Conservation (phyloP, 37 sponge, comb jelly and placozoan species). For the Hexactinellida sp. region DNA sequence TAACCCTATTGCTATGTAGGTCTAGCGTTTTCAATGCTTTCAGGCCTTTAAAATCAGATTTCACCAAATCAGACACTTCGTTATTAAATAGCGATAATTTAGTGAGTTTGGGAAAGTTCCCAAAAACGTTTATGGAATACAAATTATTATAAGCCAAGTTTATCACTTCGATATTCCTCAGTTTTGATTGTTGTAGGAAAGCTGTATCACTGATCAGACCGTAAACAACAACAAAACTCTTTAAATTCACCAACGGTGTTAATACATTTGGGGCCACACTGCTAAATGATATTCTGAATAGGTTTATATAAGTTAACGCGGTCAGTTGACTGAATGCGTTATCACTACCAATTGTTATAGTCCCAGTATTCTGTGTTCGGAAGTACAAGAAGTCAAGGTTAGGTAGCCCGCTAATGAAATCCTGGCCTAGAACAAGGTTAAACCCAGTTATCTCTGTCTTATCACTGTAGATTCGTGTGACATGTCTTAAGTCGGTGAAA, state of each 20-base stretch:
- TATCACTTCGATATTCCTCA: not conserved
- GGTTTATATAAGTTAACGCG: not conserved
- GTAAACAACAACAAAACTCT: not conserved
- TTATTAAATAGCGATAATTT: not conserved
- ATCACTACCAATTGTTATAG: not conserved
- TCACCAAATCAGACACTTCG: not conserved
- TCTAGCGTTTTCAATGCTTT: not conserved
- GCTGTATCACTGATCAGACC: not conserved
- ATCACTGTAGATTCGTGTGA: not conserved
- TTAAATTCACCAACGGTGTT: not conserved
- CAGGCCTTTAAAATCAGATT: not conserved
- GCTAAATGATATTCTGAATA: not conserved
- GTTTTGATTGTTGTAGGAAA: not conserved
- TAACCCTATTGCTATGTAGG: not conserved
- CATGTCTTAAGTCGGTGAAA: not conserved
- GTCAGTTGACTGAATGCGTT: not conserved
- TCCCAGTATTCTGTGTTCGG: not conserved
- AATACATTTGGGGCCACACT: not conserved
- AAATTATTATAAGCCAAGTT: not conserved
- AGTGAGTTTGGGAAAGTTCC: not conserved
- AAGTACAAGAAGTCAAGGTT: not conserved
- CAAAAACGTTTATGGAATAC: not conserved
- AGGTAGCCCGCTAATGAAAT: not conserved
- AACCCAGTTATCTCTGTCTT: not conserved
- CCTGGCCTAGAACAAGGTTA: not conserved